Conservation (phyloP, 2,113 vertebrate genomes). For the Stegastes partitus region DNA sequence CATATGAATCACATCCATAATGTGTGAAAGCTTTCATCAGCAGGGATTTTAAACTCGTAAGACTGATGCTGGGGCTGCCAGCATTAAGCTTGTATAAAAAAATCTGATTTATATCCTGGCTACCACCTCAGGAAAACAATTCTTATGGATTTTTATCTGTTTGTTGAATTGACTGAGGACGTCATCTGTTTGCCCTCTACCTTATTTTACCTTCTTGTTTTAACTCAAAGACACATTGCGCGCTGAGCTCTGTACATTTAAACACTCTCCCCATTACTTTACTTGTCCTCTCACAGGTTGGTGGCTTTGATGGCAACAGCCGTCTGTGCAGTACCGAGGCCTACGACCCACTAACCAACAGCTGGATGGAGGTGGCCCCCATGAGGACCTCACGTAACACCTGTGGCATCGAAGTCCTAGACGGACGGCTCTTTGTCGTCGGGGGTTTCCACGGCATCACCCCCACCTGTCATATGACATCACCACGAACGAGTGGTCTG, state of each 20-base stretch:
- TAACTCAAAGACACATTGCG: too few species aligned
- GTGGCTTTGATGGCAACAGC: constrained; percentile 86
- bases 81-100: background rate
- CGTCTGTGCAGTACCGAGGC: constrained; percentile 72
- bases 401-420: constrained; percentile 89
- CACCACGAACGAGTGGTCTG: constrained; percentile 80
- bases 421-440: constrained; percentile 62
- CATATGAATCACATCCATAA: background rate
- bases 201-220: too few species aligned
- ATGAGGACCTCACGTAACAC: constrained; percentile 88
- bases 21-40: background rate
- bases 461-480: constrained; percentile 63
- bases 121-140: background rate
- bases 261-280: too few species aligned
- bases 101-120: background rate
- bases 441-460: constrained; percentile 68
- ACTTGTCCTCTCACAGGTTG: too few species aligned
- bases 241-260: too few species aligned
- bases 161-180: background rate
- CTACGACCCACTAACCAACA: constrained; percentile 78
- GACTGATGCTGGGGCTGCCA: background rate
- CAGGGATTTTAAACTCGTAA: background rate
- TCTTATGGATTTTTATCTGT: background rate
- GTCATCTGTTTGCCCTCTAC: background rate
- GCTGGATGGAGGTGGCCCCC: constrained; percentile 85